Evolutionary conservation across 1,140 invertebrate species (phyloP), one percentile per base, ranked within the genome.

Genomic region (Drosophila aff.): DNA sequence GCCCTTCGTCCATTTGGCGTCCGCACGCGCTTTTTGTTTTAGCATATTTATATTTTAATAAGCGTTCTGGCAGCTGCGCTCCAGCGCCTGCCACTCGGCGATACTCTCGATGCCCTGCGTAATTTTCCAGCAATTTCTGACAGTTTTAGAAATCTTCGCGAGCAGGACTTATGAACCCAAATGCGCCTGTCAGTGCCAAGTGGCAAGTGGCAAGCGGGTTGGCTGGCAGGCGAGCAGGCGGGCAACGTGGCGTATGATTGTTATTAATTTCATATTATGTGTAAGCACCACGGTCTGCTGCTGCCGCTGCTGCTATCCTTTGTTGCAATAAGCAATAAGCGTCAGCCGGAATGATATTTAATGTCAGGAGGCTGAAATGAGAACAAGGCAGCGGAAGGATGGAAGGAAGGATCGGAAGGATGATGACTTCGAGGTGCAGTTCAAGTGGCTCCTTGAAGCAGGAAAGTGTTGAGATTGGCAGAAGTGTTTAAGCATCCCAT

Each of bases 21-120:
- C 47, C 66, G 50, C 52, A 60, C 80, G 53, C 55, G 71, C 81
- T 83, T 90, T 85, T 84, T 85, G 76, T 80, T 80, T 80, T 80
- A 85, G 85, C 85, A 90, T 90, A 90, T 90, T 90, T 90, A 90
- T 90, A 90, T 90, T 90, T 90, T 91, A 90, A 90, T 90, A 90
- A 90, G 85, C 85, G 81, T 85, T 79, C 82, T 82, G 83, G 79
- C 85, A 90, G 85, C 86, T 90, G 85, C 81, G 79, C 84, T 84
- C 53, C 69, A 76, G 60, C 71, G 81, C 77, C 78, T 73, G 21
- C 21, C 26, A 7, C 13, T 21, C 47, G 1, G 26, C 50, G 23
- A 59, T 21, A 8, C 33, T 36, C 44, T 78, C 71, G 58, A 85
- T 81, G 72, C 68, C 76, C 71, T 75, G 71, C 64, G 76, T 90